Conservation (phyloP, 2,888 invertebrate genomes). For the Buathra laborator region DNA sequence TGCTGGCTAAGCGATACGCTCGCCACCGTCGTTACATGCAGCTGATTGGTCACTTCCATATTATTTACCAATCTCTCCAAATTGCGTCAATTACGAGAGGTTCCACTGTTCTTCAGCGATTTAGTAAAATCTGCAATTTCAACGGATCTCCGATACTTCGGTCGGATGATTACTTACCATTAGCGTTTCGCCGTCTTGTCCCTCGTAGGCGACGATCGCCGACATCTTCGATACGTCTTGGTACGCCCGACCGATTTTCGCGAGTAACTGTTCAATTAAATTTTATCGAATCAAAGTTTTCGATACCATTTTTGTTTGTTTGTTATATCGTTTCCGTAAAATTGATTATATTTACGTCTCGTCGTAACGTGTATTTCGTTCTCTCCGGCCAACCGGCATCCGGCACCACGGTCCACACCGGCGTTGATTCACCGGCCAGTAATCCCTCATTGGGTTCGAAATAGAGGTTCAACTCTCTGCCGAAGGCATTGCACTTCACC, state of each 20-base stretch:
- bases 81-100: no score
- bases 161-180: constrained; percentile 30
- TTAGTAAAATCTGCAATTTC: background rate
- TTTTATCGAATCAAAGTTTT: background rate
- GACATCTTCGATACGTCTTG: constrained; percentile 51
- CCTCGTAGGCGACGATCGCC: constrained; percentile 10
- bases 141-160: background rate
- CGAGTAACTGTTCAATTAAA: constrained; percentile 35
- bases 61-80: no score
- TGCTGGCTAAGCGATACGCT: no score
- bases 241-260: constrained; percentile 52
- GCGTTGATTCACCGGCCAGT: constrained; percentile 75
- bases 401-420: constrained; percentile 75
- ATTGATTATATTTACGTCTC: constrained; percentile 67
- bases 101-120: no score
- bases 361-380: constrained; percentile 71
- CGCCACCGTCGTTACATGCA: no score
- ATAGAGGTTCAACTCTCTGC: constrained; percentile 74
- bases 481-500: constrained; percentile 73
- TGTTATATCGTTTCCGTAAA: background rate
- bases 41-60: no score
- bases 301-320: background rate
- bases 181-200: constrained; percentile 40
- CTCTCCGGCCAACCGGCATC: constrained; percentile 69
- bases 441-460: constrained; percentile 77